Conservation (phyloP, 2,888 invertebrate species). For the Andrena minutula region DNA sequence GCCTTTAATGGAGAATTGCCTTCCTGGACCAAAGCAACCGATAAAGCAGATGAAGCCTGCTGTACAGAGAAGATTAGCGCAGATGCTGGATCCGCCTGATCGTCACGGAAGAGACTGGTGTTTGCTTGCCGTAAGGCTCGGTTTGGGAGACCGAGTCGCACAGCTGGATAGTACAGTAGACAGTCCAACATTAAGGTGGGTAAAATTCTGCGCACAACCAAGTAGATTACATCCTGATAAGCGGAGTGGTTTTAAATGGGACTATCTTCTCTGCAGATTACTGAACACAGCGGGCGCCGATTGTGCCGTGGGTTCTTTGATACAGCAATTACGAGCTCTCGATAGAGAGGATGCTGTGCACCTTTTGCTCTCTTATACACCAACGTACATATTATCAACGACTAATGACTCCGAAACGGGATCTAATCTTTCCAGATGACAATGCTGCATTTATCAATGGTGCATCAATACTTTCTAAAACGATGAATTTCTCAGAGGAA, state of each 20-base stretch:
- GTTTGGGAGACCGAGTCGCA: constrained; percentile 86
- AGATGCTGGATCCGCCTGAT: constrained; percentile 90
- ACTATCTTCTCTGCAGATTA: constrained; percentile 72
- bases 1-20: constrained; percentile 79
- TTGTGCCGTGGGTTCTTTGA: constrained; percentile 80
- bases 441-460: constrained; percentile 78
- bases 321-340: constrained; percentile 80
- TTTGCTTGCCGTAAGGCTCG: constrained; percentile 90
- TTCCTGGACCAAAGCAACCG: constrained; percentile 81
- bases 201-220: neutral
- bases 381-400: constrained; percentile 80
- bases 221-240: neutral
- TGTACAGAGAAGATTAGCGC: constrained; percentile 88
- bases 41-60: constrained; percentile 88
- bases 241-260: neutral
- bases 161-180: constrained; percentile 82
- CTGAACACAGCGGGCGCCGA: constrained; percentile 80
- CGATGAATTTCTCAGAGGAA: constrained; percentile 34
- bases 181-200: constrained; percentile 82
- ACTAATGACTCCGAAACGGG: constrained; percentile 82
- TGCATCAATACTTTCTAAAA: constrained; percentile 79
- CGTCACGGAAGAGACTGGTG: constrained; percentile 92
- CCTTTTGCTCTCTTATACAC: constrained; percentile 81
- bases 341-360: constrained; percentile 83
- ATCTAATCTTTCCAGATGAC: constrained; percentile 84